Conservation (phyloP, 2,797 vertebrate genomes). For the Labeo calbasu region DNA sequence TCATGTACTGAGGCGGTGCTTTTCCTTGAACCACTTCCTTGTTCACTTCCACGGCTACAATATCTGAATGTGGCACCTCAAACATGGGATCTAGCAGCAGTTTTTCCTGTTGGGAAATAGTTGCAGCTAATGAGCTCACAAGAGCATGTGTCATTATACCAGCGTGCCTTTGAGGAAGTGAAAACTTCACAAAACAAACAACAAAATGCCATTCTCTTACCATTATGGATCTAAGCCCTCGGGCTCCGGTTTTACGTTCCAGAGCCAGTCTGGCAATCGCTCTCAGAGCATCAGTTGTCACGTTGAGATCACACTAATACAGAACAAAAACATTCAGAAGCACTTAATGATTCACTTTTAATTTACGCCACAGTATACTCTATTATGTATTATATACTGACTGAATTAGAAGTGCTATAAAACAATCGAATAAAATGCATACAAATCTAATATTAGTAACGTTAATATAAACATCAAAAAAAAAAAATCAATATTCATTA, state of each 20-base stretch:
- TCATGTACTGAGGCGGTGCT: conserved; percentile 83
- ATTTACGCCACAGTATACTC: not conserved
- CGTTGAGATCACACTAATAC: conserved; percentile 85
- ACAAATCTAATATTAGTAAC: not conserved
- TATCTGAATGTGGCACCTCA: conserved; percentile 90
- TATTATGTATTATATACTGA: not conserved
- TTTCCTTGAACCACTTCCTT: conserved; percentile 89
- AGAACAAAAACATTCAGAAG: conserved; percentile 14
- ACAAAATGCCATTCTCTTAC: conserved; percentile 67
- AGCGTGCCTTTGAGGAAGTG: not conserved
- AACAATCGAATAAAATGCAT: not conserved
- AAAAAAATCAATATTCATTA: not conserved
- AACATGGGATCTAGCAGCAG: conserved; percentile 90
- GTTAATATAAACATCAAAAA: not conserved
- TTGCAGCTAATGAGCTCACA: conserved; percentile 1
- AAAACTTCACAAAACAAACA: not conserved
- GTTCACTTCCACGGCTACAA: conserved; percentile 85
- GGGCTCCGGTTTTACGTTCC: conserved; percentile 88
- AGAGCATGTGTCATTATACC: not conserved
- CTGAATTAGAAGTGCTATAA: not conserved
- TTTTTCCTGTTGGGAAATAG: conserved; percentile 76
- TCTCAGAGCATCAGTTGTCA: conserved; percentile 84
- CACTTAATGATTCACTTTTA: not conserved
- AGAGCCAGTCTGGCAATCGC: conserved; percentile 87
- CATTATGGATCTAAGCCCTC: conserved; percentile 90